phyloP scores from a whole-genome alignment of 1,140 invertebrate genomes.

The fruit fly (Drosophila melanogaster) region Release_6_plus_ISO1_MT NT_033779.5:10764501-10765000 shows the following conservation, averaged over 20 bases:
- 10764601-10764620: conserved; percentile 83
- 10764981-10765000: neutral
- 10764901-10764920: conserved; percentile 65
- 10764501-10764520: conserved; percentile 71
- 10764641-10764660: conserved; percentile 94
- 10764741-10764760: conserved; percentile 90
- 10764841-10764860: conserved; percentile 31
- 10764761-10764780: conserved; percentile 97
- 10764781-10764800: conserved; percentile 99
- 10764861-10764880: conserved; percentile 12
- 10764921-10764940: conserved; percentile 78
- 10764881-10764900: conserved; percentile 30
- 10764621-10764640: conserved; percentile 88
- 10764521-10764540: conserved; percentile 45
- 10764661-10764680: conserved; percentile 88
- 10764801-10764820: conserved; percentile 88
- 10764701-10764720: conserved; percentile 93
- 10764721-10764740: conserved; percentile 89
- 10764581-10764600: conserved; percentile 81
- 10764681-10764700: conserved; percentile 89
- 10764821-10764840: conserved; percentile 9
- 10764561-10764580: conserved; percentile 77
- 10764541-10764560: conserved; percentile 51
- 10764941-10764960: conserved; percentile 59
- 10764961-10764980: conserved; percentile 2